A percentile compares a stretch with the other conserved stretches of the same genome.
Evolutionary conservation across 2,888 invertebrate genomes (phyloP).

Genomic region (Isotomurus palustris): DNA sequence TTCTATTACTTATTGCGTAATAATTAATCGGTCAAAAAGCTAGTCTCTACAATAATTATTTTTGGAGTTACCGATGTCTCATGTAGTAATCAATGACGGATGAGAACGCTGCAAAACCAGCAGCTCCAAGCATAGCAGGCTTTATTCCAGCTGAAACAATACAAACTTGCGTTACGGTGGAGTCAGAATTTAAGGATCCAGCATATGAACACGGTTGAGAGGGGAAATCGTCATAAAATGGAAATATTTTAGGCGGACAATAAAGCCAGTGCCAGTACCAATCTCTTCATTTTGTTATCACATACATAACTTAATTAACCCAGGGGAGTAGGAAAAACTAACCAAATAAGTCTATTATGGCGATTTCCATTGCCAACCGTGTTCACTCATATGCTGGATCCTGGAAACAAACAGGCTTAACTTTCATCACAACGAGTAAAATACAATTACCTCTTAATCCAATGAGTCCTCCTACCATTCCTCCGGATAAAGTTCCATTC

Average conservation of each 20-base stretch:
- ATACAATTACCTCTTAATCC: constrained; percentile 66
- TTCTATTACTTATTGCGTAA: no score
- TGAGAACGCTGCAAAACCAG: constrained; percentile 96
- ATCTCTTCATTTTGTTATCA: no score
- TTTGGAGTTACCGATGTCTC: constrained; percentile 49
- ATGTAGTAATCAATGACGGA: constrained; percentile 95
- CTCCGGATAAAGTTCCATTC: constrained; percentile 94
- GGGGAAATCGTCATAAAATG: no score
- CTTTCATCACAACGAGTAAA: neutral
- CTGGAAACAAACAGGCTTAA: no score
- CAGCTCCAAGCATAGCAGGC: constrained; percentile 88
- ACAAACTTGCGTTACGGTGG: neutral
- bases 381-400: no score
- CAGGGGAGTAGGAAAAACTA: no score
- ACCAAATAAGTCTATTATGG: no score
- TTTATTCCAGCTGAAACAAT: constrained; percentile 74
- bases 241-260: neutral
- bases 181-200: no score
- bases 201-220: no score
- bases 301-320: no score
- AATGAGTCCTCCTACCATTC: constrained; percentile 85
- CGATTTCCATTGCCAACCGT: no score
- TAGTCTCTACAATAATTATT: neutral
- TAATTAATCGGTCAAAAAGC: no score
- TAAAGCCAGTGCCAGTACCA: neutral